A percentile compares a stretch with the other conserved stretches of the same genome.
These are phyloP conservation scores for Semicossyphus pulcher DNA, from an alignment of 2,113 vertebrate genomes.

Conservation along the genomic window DNA sequence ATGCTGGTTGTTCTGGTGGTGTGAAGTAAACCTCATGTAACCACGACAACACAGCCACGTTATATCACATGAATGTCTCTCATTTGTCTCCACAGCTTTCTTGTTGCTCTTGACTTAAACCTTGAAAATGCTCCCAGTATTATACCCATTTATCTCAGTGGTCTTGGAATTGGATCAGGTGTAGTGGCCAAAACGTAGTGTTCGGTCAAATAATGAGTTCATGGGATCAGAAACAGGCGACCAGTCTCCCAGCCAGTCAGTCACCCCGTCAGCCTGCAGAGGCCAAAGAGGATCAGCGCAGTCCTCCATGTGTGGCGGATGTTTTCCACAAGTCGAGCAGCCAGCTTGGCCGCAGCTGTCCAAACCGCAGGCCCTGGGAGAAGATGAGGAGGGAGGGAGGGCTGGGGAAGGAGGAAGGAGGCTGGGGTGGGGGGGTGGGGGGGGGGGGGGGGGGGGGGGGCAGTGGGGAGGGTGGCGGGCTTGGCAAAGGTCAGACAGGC, in stretches of 20 bases:
- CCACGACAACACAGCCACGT: not conserved
- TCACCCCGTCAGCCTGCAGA: constrained; percentile 63
- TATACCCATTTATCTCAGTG: constrained; percentile 18
- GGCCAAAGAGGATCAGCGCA: constrained; percentile 72
- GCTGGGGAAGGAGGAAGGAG: constrained; percentile 64
- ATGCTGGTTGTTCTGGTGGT: not conserved
- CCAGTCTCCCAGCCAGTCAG: constrained; percentile 39
- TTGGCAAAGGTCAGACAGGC: constrained; percentile 87
- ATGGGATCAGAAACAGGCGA: constrained; percentile 61
- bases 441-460: constrained; percentile 55
- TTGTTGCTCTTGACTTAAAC: constrained; percentile 2
- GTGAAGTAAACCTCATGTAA: not conserved
- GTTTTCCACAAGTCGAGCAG: constrained; percentile 89
- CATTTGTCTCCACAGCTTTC: not conserved
- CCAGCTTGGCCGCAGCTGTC: constrained; percentile 90
- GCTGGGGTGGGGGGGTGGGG: constrained; percentile 61
- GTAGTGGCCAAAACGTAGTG: constrained; percentile 15
- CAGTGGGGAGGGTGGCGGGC: constrained; percentile 74
- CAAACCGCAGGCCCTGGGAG: constrained; percentile 85
- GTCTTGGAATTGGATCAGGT: constrained; percentile 67
- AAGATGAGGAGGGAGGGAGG: constrained; percentile 71
- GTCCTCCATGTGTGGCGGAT: constrained; percentile 92
- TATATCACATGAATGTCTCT: not conserved
- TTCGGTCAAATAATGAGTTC: constrained; percentile 58
- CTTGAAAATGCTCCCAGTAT: constrained; percentile 7